phyloP scores from a whole-genome alignment of 2,888 invertebrate species.

The Ophioninae sp. region DNA sequence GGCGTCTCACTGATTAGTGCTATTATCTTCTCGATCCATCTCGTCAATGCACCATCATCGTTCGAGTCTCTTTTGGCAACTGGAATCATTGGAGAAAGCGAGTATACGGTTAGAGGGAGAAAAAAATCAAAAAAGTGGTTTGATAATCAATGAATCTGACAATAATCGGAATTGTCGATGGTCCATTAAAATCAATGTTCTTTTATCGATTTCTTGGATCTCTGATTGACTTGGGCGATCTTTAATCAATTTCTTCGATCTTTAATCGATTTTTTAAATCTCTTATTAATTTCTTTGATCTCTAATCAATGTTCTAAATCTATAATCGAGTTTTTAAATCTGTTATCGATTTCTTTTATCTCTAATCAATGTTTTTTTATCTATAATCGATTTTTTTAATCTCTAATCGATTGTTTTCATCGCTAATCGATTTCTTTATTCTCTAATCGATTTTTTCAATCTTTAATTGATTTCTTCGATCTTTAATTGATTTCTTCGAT shows the following conservation, averaged over 20 bases:
- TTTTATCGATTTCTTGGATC: not conserved
- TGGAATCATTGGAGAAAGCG: constrained; percentile 28
- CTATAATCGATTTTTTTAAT: not conserved
- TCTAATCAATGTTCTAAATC: too few species aligned
- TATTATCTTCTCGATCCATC: not conserved
- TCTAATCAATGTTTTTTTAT: too few species aligned
- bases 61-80: constrained; percentile 47
- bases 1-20: constrained; percentile 25
- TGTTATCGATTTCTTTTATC: too few species aligned
- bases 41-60: constrained; percentile 7
- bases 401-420: not conserved
- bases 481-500: not conserved
- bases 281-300: too few species aligned
- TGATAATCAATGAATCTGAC: not conserved
- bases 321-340: too few species aligned
- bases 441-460: too few species aligned
- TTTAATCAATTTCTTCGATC: too few species aligned
- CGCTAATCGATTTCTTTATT: not conserved
- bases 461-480: too few species aligned
- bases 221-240: too few species aligned
- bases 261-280: too few species aligned
- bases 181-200: not conserved
- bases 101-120: not conserved
- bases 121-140: not conserved
- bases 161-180: too few species aligned